Conservation (phyloP, 2,113 vertebrate species). For the Osmerus mordax region DNA sequence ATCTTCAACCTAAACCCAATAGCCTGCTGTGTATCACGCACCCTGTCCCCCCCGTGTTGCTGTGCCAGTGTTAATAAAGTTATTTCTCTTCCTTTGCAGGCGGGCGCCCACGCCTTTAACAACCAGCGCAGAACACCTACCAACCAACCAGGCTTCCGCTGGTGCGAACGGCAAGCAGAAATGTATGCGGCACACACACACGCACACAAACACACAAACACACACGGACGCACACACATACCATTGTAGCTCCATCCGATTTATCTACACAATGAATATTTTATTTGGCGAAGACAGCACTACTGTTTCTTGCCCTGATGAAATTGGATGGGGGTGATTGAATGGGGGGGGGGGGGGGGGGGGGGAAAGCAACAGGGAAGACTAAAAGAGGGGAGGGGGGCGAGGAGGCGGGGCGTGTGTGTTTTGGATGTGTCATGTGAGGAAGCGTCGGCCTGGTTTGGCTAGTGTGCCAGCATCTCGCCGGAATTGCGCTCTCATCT, state of each 20-base stretch:
- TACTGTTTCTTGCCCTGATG: constrained; percentile 58
- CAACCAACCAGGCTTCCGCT: constrained; percentile 49
- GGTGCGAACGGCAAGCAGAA: constrained; percentile 57
- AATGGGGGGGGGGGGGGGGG: constrained; percentile 23
- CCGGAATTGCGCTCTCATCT: constrained; percentile 39
- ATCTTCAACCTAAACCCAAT: neutral
- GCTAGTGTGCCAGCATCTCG: constrained; percentile 30
- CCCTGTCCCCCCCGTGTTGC: neutral
- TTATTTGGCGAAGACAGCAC: constrained; percentile 46
- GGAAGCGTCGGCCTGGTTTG: constrained; percentile 36
- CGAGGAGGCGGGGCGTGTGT: constrained; percentile 4
- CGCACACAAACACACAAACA: neutral
- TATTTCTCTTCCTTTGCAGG: constrained; percentile 54
- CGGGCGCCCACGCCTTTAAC: constrained; percentile 8
- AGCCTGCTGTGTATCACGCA: neutral
- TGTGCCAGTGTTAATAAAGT: constrained; percentile 18
- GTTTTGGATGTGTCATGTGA: constrained; percentile 30
- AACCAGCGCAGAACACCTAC: constrained; percentile 52
- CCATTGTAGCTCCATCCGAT: constrained; percentile 51
- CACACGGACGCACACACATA: neutral
- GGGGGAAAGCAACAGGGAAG: no score
- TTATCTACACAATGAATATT: constrained; percentile 66
- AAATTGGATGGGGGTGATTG: constrained; percentile 18
- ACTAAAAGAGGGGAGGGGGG: neutral
- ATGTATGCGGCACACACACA: constrained; percentile 52